Conservation (phyloP, 2,888 invertebrate genomes). For the Trissolcus brochymenae region DNA sequence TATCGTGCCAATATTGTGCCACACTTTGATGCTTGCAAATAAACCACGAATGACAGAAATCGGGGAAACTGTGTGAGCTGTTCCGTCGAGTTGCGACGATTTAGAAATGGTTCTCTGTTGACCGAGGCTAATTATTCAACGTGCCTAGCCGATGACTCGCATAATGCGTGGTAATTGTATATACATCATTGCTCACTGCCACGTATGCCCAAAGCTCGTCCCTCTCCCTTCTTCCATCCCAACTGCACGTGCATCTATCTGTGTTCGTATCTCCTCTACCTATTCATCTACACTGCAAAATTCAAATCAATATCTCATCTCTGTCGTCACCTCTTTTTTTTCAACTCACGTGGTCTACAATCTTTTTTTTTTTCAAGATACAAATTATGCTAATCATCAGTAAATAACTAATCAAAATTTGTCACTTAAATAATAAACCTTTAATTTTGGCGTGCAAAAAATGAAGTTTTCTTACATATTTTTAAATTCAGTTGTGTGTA, state of each 20-base stretch:
- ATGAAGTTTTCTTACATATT: too few relatives aligned
- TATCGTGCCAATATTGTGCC: slow-evolving; percentile 5
- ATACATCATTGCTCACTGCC: slow-evolving; percentile 65
- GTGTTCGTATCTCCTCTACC: slow-evolving; percentile 4
- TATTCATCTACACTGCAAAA: slow-evolving; percentile 21
- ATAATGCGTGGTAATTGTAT: slow-evolving; percentile 61
- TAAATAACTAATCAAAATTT: too few relatives aligned
- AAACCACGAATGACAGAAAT: too few relatives aligned
- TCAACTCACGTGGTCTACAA: neutral
- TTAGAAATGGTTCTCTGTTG: slow-evolving; percentile 45
- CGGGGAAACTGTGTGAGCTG: too few relatives aligned
- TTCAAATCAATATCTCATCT: slow-evolving; percentile 18
- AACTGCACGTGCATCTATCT: slow-evolving; percentile 3
- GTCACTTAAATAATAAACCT: too few relatives aligned
- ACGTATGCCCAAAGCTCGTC: slow-evolving; percentile 59
- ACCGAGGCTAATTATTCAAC: slow-evolving; percentile 55
- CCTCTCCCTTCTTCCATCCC: slow-evolving; percentile 41
- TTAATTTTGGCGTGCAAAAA: too few relatives aligned
- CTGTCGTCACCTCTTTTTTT: neutral
- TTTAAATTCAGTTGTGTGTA: too few relatives aligned
- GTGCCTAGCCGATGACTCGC: slow-evolving; percentile 61
- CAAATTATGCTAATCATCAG: too few relatives aligned
- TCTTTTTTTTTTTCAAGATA: neutral
- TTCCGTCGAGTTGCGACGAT: too few relatives aligned
- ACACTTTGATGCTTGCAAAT: slow-evolving; percentile 8